Evolutionary conservation across 2,888 invertebrate species (phyloP).

Genomic region (Adelphocoris suturalis): DNA sequence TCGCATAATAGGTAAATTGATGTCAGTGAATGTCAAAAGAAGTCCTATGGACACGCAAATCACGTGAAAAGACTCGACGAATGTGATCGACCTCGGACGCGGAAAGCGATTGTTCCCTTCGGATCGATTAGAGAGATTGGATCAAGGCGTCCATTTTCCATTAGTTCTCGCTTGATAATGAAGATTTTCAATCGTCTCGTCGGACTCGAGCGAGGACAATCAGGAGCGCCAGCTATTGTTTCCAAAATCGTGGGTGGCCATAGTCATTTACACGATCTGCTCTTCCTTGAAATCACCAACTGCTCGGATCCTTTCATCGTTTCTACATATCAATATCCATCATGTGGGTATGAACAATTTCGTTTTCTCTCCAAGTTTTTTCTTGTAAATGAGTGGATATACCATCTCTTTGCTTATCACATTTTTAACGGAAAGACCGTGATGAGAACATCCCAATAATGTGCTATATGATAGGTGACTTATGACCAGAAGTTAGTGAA

Average conservation of each 20-base stretch:
- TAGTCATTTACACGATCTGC: background rate
- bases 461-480: too few relatives aligned
- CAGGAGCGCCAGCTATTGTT: slow-evolving; percentile 11
- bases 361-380: too few relatives aligned
- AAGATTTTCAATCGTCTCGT: slow-evolving; percentile 28
- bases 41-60: background rate
- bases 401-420: too few relatives aligned
- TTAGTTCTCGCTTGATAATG: slow-evolving; percentile 1
- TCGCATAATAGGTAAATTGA: background rate
- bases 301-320: too few relatives aligned
- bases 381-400: too few relatives aligned
- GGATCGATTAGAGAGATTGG: slow-evolving; percentile 28
- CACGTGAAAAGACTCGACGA: background rate
- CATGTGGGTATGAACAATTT: too few relatives aligned
- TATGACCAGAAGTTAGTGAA: too few relatives aligned
- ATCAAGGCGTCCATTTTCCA: slow-evolving; percentile 8
- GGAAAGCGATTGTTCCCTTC: slow-evolving; percentile 23
- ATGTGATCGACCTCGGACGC: slow-evolving; percentile 22
- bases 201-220: slow-evolving; percentile 10
- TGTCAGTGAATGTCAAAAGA: background rate
- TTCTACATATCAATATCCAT: too few relatives aligned
- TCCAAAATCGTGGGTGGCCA: slow-evolving; percentile 1
- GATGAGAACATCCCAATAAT: too few relatives aligned
- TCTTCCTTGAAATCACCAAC: background rate
- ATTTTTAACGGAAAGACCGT: too few relatives aligned